A percentile compares a stretch with the other conserved stretches of the same genome.
Conservation (phyloP, 2,888 invertebrate genomes). For the Lysandra coridon region DNA sequence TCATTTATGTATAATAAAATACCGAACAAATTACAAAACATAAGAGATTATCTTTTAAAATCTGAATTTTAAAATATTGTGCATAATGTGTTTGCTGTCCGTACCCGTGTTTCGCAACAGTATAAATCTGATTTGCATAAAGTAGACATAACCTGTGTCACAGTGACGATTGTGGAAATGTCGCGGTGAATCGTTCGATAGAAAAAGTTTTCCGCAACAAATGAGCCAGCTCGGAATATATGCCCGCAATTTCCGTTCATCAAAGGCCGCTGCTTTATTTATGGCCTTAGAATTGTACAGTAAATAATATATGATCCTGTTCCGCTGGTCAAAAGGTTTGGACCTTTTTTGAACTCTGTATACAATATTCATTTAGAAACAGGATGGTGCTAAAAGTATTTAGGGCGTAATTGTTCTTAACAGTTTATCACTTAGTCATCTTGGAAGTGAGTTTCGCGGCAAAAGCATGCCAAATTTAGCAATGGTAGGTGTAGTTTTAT, state of each 20-base stretch:
- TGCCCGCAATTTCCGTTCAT: constrained; percentile 48
- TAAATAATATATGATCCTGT: constrained; percentile 12
- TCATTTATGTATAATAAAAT: too few relatives aligned
- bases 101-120: constrained; percentile 25
- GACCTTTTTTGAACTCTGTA: constrained; percentile 1
- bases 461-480: background rate
- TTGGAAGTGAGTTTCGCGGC: background rate
- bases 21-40: background rate
- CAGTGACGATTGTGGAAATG: constrained; percentile 49
- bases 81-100: background rate
- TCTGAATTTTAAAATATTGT: background rate
- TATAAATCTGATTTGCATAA: constrained; percentile 47
- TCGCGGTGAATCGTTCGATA: constrained; percentile 64
- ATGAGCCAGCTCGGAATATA: constrained; percentile 42
- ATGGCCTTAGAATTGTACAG: constrained; percentile 16
- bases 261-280: constrained; percentile 33
- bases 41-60: background rate
- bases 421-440: background rate
- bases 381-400: background rate
- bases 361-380: background rate
- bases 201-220: constrained; percentile 58
- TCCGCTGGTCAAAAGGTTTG: background rate
- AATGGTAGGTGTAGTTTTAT: too few relatives aligned
- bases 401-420: background rate
- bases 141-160: constrained; percentile 42